Evolutionary conservation across 2,797 vertebrate genomes (phyloP).

Genomic region (Diplodus puntazzo): DNA sequence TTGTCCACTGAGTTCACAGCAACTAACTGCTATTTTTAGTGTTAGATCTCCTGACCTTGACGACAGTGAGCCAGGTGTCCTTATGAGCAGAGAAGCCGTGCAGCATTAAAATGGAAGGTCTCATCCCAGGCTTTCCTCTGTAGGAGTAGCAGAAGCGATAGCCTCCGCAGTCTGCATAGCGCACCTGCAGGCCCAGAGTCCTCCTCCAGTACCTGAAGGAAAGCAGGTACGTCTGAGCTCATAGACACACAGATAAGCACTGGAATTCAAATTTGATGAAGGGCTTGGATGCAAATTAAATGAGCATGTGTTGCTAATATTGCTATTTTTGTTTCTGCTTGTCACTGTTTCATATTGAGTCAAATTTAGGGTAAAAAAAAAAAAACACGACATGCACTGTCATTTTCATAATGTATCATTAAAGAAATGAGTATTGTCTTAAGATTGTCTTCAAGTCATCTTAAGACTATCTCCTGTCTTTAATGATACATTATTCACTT

Average conservation of each 20-base stretch:
- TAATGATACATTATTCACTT: too few species aligned
- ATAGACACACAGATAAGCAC: neutral
- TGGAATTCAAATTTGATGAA: conserved; percentile 14
- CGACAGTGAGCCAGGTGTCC: conserved; percentile 94
- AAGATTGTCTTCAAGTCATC: too few species aligned
- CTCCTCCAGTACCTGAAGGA: conserved; percentile 96
- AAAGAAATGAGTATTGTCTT: too few species aligned
- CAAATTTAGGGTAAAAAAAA: neutral
- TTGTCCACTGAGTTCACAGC: neutral
- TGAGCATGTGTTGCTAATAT: neutral
- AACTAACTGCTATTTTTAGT: neutral
- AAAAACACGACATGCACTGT: neutral
- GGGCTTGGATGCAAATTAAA: neutral
- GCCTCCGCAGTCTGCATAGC: conserved; percentile 87
- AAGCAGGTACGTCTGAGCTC: conserved; percentile 14
- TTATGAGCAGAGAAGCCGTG: conserved; percentile 97
- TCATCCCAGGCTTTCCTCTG: conserved; percentile 91
- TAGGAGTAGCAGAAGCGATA: conserved; percentile 96
- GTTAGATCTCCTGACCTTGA: conserved; percentile 87
- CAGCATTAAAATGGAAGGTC: conserved; percentile 93
- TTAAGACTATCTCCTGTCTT: too few species aligned
- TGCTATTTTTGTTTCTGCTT: neutral
- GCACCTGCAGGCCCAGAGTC: conserved; percentile 93
- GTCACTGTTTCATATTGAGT: neutral
- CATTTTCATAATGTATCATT: conserved; percentile 4